Conservation (phyloP, 2,797 vertebrate genomes). For the Schizothorax lantsangensis region DNA sequence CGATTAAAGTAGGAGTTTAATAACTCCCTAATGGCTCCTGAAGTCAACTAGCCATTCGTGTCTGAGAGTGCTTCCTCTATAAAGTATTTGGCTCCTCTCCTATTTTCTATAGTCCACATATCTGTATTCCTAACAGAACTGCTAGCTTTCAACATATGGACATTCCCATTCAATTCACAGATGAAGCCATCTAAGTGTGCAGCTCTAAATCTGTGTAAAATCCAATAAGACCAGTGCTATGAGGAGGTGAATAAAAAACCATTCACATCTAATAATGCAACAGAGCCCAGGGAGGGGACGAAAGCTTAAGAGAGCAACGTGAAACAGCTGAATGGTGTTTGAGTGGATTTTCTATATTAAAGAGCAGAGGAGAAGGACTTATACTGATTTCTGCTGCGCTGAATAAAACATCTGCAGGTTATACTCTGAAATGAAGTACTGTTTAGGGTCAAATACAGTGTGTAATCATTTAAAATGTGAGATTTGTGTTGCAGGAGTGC, state of each 20-base stretch:
- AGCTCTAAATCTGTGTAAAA: conserved; percentile 18
- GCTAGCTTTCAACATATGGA: not conserved
- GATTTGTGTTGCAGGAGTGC: not conserved
- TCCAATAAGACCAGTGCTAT: conserved; percentile 7
- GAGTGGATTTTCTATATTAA: conserved; percentile 47
- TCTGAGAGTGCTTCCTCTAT: not conserved
- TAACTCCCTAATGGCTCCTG: not conserved
- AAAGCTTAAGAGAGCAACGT: conserved; percentile 25
- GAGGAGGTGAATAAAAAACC: conserved; percentile 26
- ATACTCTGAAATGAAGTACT: conserved; percentile 46
- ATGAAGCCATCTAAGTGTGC: not conserved
- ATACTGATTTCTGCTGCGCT: not conserved
- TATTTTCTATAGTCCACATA: not conserved
- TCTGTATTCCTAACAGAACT: not conserved
- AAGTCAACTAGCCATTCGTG: conserved; percentile 1
- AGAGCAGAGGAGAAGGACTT: conserved; percentile 13
- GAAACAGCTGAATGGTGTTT: conserved; percentile 50
- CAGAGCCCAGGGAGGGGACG: conserved; percentile 9
- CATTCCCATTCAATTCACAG: conserved; percentile 4
- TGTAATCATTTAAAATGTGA: conserved; percentile 1
- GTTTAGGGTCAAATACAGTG: conserved; percentile 33
- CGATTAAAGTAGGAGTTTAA: not conserved
- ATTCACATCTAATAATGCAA: conserved; percentile 30
- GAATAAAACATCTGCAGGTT: conserved; percentile 33
- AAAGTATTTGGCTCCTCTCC: conserved; percentile 5